Evolutionary conservation across 2,888 invertebrate species (phyloP).

Genomic region (Neoscelio sp.): DNA sequence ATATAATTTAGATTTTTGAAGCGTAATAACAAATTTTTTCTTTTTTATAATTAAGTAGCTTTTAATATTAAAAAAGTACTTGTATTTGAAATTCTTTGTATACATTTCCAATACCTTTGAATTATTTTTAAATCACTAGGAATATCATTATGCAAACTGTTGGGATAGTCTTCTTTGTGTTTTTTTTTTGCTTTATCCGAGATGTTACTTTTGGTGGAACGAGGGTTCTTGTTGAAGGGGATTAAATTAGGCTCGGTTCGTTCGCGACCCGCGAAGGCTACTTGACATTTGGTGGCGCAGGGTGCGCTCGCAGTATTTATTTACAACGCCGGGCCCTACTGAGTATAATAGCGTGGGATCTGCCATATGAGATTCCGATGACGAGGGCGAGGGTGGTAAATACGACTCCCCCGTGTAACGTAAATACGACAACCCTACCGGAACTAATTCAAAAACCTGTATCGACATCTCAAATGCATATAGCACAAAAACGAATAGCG

Average conservation of each 20-base stretch:
- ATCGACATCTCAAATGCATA: constrained; percentile 70
- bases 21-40: too few species aligned
- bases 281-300: constrained; percentile 79
- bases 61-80: too few species aligned
- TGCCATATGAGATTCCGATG: constrained; percentile 75
- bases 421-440: constrained; percentile 70
- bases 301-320: constrained; percentile 78
- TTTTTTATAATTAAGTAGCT: too few species aligned
- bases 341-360: constrained; percentile 79
- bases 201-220: constrained; percentile 34
- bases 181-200: constrained; percentile 33
- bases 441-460: constrained; percentile 76
- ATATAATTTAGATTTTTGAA: too few species aligned
- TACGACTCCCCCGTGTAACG: constrained; percentile 73
- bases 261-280: constrained; percentile 72
- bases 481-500: constrained; percentile 25
- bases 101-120: too few species aligned
- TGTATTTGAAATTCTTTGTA: too few species aligned
- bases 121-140: too few species aligned
- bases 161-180: constrained; percentile 24
- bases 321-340: constrained; percentile 67
- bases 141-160: constrained; percentile 10
- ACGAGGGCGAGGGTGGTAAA: constrained; percentile 72
- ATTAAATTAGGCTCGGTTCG: constrained; percentile 71
- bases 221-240: constrained; percentile 63